Evolutionary conservation across 2,888 invertebrate genomes (phyloP).

Genomic region (Morinoia aosen): DNA sequence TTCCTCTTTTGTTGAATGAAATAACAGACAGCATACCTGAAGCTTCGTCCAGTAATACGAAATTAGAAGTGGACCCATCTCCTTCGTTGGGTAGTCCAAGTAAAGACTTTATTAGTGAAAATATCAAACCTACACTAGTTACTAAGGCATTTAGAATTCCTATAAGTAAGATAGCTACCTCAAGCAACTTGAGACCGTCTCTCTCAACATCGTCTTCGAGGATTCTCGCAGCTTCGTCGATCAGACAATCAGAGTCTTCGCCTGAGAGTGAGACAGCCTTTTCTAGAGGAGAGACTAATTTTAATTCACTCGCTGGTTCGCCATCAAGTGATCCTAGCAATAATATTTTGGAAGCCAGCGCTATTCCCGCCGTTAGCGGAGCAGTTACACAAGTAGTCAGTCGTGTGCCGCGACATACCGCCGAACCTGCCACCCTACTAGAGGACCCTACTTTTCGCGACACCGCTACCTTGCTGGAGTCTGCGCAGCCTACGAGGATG

Average conservation of each 20-base stretch:
- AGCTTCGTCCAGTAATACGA: neutral
- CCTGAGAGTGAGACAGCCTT: neutral
- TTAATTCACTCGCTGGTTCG: neutral
- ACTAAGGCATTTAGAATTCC: slow-evolving; percentile 40
- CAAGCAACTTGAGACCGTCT: slow-evolving; percentile 5
- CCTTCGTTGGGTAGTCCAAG: neutral
- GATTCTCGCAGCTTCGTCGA: neutral
- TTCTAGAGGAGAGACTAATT: slow-evolving; percentile 8
- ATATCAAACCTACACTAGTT: slow-evolving; percentile 33
- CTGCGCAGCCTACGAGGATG: neutral
- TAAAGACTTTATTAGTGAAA: neutral
- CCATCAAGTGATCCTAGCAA: neutral
- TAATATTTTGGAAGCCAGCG: neutral
- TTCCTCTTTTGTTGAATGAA: neutral
- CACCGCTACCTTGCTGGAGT: neutral
- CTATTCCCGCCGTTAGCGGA: neutral
- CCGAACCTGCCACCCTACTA: slow-evolving; percentile 2
- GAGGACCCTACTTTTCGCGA: slow-evolving; percentile 19
- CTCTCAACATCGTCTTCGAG: neutral
- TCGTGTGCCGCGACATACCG: slow-evolving; percentile 20
- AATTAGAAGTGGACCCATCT: neutral
- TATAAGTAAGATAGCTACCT: slow-evolving; percentile 14
- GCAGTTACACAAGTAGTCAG: slow-evolving; percentile 29
- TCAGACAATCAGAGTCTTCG: neutral
- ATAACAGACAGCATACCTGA: neutral